phyloP scores from a whole-genome alignment of 92 coral and sea anemone genomes.

The Isaurus tuberculatus region DNA sequence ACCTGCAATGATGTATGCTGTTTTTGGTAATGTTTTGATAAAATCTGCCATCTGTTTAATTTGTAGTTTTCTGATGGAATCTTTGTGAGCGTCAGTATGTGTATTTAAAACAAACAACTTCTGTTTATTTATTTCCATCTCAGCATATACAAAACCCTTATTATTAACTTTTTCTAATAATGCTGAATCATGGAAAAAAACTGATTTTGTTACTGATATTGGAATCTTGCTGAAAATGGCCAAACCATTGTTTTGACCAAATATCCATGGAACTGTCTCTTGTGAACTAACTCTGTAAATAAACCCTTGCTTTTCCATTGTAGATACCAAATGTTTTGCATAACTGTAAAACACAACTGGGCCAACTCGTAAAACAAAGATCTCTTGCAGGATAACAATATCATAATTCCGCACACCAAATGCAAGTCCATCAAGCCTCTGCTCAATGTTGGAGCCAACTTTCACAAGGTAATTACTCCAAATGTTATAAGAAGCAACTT shows the following conservation, averaged over 20 bases:
- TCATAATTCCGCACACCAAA: slow-evolving; percentile 68
- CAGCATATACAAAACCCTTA: slow-evolving; percentile 75
- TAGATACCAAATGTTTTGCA: slow-evolving; percentile 58
- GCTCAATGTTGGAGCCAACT: slow-evolving; percentile 41
- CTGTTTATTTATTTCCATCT: slow-evolving; percentile 38
- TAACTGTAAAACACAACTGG: slow-evolving; percentile 64
- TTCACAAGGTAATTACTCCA: slow-evolving; percentile 62
- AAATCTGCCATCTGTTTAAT: slow-evolving; percentile 52
- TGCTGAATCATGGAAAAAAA: slow-evolving; percentile 44
- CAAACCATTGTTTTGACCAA: slow-evolving; percentile 75
- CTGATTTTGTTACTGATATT: slow-evolving; percentile 45
- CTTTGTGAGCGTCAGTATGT: slow-evolving; percentile 72
- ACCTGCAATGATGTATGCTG: slow-evolving; percentile 65
- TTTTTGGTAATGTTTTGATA: slow-evolving; percentile 22
- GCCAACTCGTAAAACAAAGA: slow-evolving; percentile 69
- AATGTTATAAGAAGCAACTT: slow-evolving; percentile 71
- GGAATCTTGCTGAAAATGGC: slow-evolving; percentile 79
- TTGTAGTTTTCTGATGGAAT: slow-evolving; percentile 56
- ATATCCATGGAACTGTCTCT: slow-evolving; percentile 60
- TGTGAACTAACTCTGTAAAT: slow-evolving; percentile 54
- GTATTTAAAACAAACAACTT: slow-evolving; percentile 62
- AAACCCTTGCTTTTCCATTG: slow-evolving; percentile 73
- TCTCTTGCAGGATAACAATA: slow-evolving; percentile 74
- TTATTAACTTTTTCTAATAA: slow-evolving; percentile 52
- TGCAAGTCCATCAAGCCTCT: slow-evolving; percentile 70